Evolutionary conservation across 2,113 vertebrate genomes (phyloP).

Genomic region (Pygoscelis adeliae): DNA sequence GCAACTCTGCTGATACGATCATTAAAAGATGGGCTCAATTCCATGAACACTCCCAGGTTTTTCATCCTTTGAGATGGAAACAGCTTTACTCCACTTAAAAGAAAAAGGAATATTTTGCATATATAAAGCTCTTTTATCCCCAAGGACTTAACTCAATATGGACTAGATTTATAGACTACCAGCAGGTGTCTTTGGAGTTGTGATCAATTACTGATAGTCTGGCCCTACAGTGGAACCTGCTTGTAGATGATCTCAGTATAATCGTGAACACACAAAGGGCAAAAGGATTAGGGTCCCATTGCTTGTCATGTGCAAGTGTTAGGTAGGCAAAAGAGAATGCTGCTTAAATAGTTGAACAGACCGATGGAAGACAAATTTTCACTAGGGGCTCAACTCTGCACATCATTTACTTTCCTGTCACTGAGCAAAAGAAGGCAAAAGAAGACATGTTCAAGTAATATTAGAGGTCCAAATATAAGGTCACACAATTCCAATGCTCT

Average conservation of each 20-base stretch:
- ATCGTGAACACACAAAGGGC: not conserved
- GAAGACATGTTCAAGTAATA: not conserved
- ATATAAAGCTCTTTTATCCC: constrained; percentile 18
- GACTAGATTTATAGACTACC: not conserved
- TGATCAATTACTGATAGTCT: not conserved
- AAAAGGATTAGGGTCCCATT: not conserved
- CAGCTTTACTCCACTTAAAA: not conserved
- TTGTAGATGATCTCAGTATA: not conserved
- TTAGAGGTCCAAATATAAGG: not conserved
- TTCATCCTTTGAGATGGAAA: constrained; percentile 33
- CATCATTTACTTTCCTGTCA: not conserved
- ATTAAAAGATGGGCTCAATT: constrained; percentile 61
- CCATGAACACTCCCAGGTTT: constrained; percentile 49
- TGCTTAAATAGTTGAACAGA: not conserved
- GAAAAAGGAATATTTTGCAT: constrained; percentile 32
- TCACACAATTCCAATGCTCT: not conserved
- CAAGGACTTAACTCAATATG: not conserved
- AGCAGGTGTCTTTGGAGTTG: not conserved
- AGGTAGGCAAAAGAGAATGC: not conserved
- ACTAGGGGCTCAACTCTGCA: not conserved
- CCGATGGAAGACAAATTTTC: not conserved
- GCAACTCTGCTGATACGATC: constrained; percentile 15
- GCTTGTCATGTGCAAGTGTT: not conserved
- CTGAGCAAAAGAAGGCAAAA: not conserved
- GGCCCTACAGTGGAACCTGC: not conserved